Evolutionary conservation across 2,888 invertebrate species (phyloP).

Genomic region (Amphipyra berbera): DNA sequence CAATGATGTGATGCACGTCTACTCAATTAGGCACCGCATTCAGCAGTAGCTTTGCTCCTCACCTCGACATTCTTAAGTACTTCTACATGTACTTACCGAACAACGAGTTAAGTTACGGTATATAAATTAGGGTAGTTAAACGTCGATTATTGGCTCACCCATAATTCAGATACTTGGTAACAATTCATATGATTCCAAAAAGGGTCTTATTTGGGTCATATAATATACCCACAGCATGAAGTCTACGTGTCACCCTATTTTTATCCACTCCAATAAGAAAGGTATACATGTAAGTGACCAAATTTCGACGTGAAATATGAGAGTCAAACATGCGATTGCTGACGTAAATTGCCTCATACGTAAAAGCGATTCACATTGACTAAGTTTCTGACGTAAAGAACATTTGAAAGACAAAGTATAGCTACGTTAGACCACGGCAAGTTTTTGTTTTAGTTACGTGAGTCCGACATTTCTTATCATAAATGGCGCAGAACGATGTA

Average conservation of each 20-base stretch:
- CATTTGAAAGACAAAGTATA: slow-evolving; percentile 59
- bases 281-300: slow-evolving; percentile 43
- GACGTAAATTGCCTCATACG: slow-evolving; percentile 65
- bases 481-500: slow-evolving; percentile 48
- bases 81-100: slow-evolving; percentile 35
- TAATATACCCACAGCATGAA: slow-evolving; percentile 17
- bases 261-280: slow-evolving; percentile 31
- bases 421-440: slow-evolving; percentile 16
- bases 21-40: slow-evolving; percentile 56
- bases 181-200: slow-evolving; percentile 14
- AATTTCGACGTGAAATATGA: slow-evolving; percentile 58
- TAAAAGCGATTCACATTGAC: slow-evolving; percentile 61
- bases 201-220: slow-evolving; percentile 15
- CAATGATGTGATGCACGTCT: slow-evolving; percentile 44
- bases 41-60: slow-evolving; percentile 46
- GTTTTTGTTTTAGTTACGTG: slow-evolving; percentile 41
- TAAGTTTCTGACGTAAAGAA: slow-evolving; percentile 65
- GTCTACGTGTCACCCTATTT: slow-evolving; percentile 40
- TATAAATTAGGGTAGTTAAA: too few relatives aligned
- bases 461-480: slow-evolving; percentile 41
- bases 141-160: too few relatives aligned
- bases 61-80: slow-evolving; percentile 32
- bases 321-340: slow-evolving; percentile 58
- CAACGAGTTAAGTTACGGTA: too few relatives aligned
- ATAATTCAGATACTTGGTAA: not conserved